Conservation (phyloP, 2,888 invertebrate genomes). For the Drosophila quinaria region DNA sequence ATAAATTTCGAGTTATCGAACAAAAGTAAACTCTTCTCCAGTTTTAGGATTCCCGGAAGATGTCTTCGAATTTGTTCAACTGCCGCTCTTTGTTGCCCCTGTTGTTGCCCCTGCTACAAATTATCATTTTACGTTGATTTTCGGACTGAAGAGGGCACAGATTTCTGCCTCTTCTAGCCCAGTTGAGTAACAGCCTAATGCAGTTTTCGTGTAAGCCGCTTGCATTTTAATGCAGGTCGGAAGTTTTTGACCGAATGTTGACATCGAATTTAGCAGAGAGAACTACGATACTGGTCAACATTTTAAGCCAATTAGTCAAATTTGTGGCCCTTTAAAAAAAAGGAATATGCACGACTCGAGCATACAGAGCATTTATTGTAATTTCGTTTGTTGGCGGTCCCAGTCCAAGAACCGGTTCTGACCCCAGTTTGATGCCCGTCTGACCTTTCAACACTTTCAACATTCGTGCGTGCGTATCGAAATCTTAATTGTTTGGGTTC, state of each 20-base stretch:
- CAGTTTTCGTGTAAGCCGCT: constrained; percentile 72
- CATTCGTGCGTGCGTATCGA: constrained; percentile 59
- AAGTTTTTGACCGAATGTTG: constrained; percentile 33
- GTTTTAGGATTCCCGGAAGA: constrained; percentile 31
- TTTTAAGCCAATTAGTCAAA: constrained; percentile 73
- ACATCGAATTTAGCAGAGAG: constrained; percentile 37
- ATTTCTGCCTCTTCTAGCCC: background rate
- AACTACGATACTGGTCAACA: constrained; percentile 19
- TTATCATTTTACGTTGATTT: constrained; percentile 57
- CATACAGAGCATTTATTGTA: constrained; percentile 33
- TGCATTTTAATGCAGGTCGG: constrained; percentile 67
- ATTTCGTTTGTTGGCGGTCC: constrained; percentile 15
- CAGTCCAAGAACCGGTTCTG: constrained; percentile 49
- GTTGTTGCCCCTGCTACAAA: constrained; percentile 20
- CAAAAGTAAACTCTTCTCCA: background rate
- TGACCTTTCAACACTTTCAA: constrained; percentile 53
- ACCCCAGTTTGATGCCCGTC: constrained; percentile 20
- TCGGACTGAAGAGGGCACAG: constrained; percentile 26
- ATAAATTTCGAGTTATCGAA: background rate
- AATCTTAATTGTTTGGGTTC: constrained; percentile 63
- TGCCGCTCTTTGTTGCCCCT: constrained; percentile 13
- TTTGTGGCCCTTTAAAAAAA: constrained; percentile 36
- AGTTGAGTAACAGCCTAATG: constrained; percentile 55
- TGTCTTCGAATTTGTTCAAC: constrained; percentile 36
- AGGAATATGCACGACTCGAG: constrained; percentile 34